Percentiles rank a stretch among this genome's conserved stretches.
Conservation (phyloP, 2,113 vertebrate species). For the Hyperopisus bebe region DNA sequence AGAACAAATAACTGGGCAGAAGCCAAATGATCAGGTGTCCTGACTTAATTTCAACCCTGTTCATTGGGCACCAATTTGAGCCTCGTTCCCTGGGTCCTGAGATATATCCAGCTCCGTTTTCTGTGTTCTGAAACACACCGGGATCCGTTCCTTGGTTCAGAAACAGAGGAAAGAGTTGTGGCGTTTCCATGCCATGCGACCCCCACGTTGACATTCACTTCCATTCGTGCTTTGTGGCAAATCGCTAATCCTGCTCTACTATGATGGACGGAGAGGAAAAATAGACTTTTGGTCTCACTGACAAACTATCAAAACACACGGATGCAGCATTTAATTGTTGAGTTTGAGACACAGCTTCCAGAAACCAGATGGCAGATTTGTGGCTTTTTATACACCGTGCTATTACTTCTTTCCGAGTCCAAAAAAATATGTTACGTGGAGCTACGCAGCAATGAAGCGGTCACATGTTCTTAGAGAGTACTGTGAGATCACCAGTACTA, state of each 20-base stretch:
- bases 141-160: neutral
- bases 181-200: neutral
- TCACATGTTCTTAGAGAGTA: neutral
- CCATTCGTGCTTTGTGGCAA: neutral
- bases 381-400: neutral
- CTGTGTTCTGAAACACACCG: neutral
- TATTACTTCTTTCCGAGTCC: neutral
- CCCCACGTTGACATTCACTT: neutral
- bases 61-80: neutral
- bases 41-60: neutral
- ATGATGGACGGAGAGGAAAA: constrained; percentile 36
- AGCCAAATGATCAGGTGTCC: neutral
- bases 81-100: neutral
- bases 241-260: neutral
- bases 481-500: neutral
- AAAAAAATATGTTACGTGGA: neutral
- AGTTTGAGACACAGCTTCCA: neutral
- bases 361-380: neutral
- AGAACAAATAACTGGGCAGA: neutral
- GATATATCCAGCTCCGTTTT: neutral
- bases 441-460: neutral
- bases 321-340: neutral
- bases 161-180: neutral
- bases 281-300: constrained; percentile 15
- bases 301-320: neutral